A percentile compares a stretch with the other conserved stretches of the same genome.
Conservation (phyloP, 2,888 invertebrate genomes). For the Caradrina kadenii region DNA sequence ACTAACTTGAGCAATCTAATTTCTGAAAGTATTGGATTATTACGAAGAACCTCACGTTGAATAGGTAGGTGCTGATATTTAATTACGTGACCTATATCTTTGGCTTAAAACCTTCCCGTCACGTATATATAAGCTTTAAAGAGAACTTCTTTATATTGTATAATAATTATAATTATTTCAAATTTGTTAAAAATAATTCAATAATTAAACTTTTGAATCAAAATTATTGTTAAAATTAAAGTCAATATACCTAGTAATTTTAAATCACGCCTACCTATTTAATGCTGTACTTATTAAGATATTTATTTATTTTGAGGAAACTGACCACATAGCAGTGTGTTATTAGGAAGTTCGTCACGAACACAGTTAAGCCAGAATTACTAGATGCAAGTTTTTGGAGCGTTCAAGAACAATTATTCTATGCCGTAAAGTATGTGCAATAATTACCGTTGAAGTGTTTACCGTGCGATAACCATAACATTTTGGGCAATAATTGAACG, state of each 20-base stretch:
- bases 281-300: background rate
- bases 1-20: conserved; percentile 23
- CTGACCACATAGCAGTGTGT: conserved; percentile 5
- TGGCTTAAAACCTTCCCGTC: conserved; percentile 30
- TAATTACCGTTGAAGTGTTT: background rate
- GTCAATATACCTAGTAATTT: conserved; percentile 12
- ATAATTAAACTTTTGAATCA: conserved; percentile 13
- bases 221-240: conserved; percentile 18
- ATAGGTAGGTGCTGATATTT: conserved; percentile 22
- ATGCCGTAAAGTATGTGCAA: no score
- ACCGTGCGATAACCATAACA: background rate
- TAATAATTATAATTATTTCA: background rate
- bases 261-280: conserved; percentile 27
- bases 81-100: conserved; percentile 46
- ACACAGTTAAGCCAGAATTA: conserved; percentile 12
- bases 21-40: conserved; percentile 10
- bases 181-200: conserved; percentile 29
- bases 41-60: conserved; percentile 15
- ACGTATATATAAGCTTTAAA: conserved; percentile 27
- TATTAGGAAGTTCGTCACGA: conserved; percentile 36
- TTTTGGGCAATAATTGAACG: background rate
- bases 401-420: background rate
- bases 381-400: background rate
- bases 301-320: conserved; percentile 1
- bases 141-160: background rate